Evolutionary conservation across 2,113 vertebrate species (phyloP).

Genomic region (Upupa epops): DNA sequence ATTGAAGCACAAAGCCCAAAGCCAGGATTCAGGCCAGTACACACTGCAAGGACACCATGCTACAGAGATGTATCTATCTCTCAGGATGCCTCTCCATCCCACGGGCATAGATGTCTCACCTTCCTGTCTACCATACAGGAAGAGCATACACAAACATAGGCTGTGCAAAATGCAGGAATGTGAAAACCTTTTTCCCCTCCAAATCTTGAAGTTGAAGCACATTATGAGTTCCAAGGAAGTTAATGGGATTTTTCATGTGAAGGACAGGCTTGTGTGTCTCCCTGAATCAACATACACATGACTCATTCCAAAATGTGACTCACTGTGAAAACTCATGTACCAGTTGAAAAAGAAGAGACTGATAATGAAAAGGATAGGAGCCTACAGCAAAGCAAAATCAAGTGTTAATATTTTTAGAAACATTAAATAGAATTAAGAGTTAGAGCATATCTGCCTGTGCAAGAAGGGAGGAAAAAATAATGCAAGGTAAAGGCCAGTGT

Average conservation of each 20-base stretch:
- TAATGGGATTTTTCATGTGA: conserved; percentile 43
- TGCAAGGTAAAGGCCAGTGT: not conserved
- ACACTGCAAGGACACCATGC: not conserved
- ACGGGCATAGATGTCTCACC: not conserved
- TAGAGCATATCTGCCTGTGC: not conserved
- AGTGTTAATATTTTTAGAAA: not conserved
- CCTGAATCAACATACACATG: conserved; percentile 33
- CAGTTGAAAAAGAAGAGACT: conserved; percentile 7
- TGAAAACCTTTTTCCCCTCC: not conserved
- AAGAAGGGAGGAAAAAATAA: not conserved
- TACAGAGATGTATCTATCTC: not conserved
- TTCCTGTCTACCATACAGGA: not conserved
- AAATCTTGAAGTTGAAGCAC: not conserved
- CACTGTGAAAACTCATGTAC: not conserved
- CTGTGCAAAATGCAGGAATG: not conserved
- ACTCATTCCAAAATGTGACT: conserved; percentile 54
- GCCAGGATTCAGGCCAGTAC: not conserved
- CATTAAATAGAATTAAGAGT: not conserved
- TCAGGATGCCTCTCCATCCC: not conserved
- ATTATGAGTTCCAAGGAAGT: conserved; percentile 2
- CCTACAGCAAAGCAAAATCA: not conserved
- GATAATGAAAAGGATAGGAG: not conserved
- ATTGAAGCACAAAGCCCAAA: not conserved
- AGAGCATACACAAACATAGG: not conserved
- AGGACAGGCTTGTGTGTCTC: not conserved